phyloP scores from a whole-genome alignment of 2,113 vertebrate genomes.

The Orientallactaga bullata region DNA sequence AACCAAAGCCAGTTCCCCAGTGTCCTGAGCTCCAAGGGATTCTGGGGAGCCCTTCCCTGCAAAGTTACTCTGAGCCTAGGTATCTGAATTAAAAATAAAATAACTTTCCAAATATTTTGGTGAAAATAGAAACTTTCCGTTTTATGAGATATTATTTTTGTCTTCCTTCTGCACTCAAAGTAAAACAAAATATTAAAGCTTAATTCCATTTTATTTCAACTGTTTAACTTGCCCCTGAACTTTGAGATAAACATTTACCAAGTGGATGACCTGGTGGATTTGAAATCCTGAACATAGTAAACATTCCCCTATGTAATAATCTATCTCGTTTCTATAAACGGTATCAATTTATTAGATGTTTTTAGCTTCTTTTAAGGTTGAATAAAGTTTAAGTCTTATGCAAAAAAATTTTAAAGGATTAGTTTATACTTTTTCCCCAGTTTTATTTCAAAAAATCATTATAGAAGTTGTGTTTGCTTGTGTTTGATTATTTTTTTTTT shows the following conservation, averaged over 20 bases:
- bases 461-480: background rate
- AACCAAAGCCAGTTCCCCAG: conserved; percentile 57
- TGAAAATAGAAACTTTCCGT: conserved; percentile 79
- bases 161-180: conserved; percentile 74
- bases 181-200: conserved; percentile 85
- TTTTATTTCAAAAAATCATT: background rate
- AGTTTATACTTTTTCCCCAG: background rate
- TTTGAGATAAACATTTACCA: conserved; percentile 83
- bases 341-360: conserved; percentile 74
- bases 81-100: conserved; percentile 76
- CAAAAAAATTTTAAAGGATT: background rate
- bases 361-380: conserved; percentile 65
- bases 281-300: conserved; percentile 68
- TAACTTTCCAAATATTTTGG: conserved; percentile 80
- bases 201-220: conserved; percentile 85
- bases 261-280: conserved; percentile 74
- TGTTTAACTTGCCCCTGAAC: conserved; percentile 81
- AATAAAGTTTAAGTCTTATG: conserved; percentile 58
- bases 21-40: background rate
- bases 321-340: conserved; percentile 69
- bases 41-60: background rate
- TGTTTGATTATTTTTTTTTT: background rate
- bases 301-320: conserved; percentile 74
- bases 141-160: conserved; percentile 82
- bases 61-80: conserved; percentile 37